Evolutionary conservation across 2,113 vertebrate species (phyloP), one percentile per base, ranked within the genome.

Genomic region (Pseudopipra pipra): DNA sequence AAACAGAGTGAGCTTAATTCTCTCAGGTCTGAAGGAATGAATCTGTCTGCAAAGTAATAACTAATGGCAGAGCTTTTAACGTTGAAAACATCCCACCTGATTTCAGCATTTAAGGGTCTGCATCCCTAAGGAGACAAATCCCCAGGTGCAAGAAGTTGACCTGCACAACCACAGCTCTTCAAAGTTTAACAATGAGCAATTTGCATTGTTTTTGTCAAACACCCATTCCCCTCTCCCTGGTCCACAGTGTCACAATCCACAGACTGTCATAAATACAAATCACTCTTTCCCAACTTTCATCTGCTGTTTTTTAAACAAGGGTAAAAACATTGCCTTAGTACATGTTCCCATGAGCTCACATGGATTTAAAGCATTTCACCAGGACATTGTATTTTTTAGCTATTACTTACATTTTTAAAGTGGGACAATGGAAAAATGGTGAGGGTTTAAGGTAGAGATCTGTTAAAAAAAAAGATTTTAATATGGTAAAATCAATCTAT

Each of bases 401-500:
- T 58, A 76, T 75, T 92, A 68, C 73, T 97, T 87, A 88, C 19
- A 22, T 97, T 97, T 97, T 96, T 86, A 71, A 97, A 96, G 90
- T 95, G 93, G 89, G 87, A 97, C 89, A 96, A 89, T 90, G 91
- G 93, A 97, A 98, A 96, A 98, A 96, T 93, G 70, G 89, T 90
- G 75, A 97, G 58, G 49, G 46, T 97, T 97, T 74, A 85, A 94
- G 92, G 61, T 80, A 96, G 84, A 96, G 82, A 88, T 70, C 37
- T 66, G 49, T 51, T 84, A 56, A 20, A 92, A 96, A 51, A 96
- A 97, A 97, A 95, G 37, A 91, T 96, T 98, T 97, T 95, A 96
- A 97, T 97, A 97, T 94, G 93, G 94, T 97, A 97, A 98, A 98
- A 98, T 98, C 96, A 98, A 98, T 97, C 97, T 98, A 96, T 83